phyloP scores from a whole-genome alignment of 2,888 invertebrate species.

The Pyrrhopygopsis socrates region DNA sequence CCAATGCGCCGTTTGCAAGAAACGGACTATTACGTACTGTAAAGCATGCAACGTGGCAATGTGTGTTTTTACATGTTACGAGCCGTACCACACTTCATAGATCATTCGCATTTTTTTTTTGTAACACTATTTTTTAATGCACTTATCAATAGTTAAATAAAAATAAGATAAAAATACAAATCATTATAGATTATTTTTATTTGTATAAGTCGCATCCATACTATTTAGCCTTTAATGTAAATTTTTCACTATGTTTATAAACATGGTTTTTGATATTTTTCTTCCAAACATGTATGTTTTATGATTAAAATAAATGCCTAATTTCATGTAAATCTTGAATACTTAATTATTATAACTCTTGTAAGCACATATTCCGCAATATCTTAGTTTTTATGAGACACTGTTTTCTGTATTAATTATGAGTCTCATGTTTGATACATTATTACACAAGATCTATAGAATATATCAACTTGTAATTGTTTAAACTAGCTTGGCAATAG shows the following conservation, averaged over 20 bases:
- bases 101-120: neutral
- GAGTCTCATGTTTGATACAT: too few species aligned
- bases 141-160: neutral
- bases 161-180: neutral
- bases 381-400: too few species aligned
- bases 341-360: too few species aligned
- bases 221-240: neutral
- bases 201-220: neutral
- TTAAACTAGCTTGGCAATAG: too few species aligned
- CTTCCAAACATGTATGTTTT: too few species aligned
- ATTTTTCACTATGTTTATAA: neutral
- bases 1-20: constrained; percentile 49
- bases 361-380: too few species aligned
- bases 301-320: too few species aligned
- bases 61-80: constrained; percentile 45
- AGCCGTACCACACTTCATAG: neutral
- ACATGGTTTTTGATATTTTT: too few species aligned
- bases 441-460: too few species aligned
- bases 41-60: constrained; percentile 41
- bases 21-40: constrained; percentile 50
- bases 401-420: too few species aligned
- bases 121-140: neutral
- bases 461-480: too few species aligned
- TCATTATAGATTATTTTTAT: neutral
- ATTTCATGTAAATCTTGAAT: too few species aligned